Evolutionary conservation across 2,888 invertebrate genomes (phyloP), one percentile per base, ranked within the genome.

Genomic region (Sipunculus nudus): DNA sequence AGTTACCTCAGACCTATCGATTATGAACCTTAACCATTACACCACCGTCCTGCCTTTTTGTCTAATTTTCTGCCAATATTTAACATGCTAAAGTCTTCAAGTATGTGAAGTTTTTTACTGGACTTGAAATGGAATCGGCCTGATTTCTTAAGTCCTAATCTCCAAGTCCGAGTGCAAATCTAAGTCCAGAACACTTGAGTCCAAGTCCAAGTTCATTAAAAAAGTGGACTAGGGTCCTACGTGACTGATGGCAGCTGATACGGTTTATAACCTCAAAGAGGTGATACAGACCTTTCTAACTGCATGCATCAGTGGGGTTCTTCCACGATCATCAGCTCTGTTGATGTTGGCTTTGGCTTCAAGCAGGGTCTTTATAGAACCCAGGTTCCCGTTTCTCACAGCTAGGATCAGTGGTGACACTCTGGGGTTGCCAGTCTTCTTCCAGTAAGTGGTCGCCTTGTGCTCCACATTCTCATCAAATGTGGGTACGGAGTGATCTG

Each of bases 281-380:
- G 35, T 13, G 35, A 35, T 35, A 35, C 35, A 16, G 35, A 84
- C 84, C 77, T 77, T 69, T 68, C 74, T 74, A 13, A 83, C 82
- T 45, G 85, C 84, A 72, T 84, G 80, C 83, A 84, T 84, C 35
- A 85, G 66, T 13, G 85, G 82, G 16, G 83, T 83, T n/a, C 77
- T 61, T 8, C 79, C 78, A 23, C 74, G 61, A 49, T 74, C 77
- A 70, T 85, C 84, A 10, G 79, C 65, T 63, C 79, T 75, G 67
- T 84, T 84, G 2, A 81, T 72, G 26, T 78, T 77, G 13, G 84
- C 84, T 28, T 80, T 78, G 52, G 75, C 68, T 58, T 75, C 65
- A 29, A 85, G 72, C 43, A 85, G 70, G 57, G 75, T 76, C 63
- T 76, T 75, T 2, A 75, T 78, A 32, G 82, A 66, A 29, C 76